Conservation (phyloP, 2,797 vertebrate species). For the Eurystomus glaucurus region DNA sequence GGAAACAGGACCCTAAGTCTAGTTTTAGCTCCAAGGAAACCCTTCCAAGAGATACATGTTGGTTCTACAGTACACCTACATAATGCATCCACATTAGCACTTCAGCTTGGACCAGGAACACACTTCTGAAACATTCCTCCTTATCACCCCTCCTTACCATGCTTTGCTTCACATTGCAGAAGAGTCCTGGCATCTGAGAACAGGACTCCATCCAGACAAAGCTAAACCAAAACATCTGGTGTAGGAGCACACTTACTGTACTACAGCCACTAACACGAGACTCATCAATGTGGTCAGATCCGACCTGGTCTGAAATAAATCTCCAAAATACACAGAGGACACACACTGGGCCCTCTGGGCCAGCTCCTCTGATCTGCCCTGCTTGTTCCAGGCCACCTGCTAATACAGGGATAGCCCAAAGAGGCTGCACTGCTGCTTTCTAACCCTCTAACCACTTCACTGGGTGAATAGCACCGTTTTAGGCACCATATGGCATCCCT, state of each 20-base stretch:
- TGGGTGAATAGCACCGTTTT: conserved; percentile 47
- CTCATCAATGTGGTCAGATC: background rate
- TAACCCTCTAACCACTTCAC: conserved; percentile 38
- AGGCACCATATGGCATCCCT: conserved; percentile 68
- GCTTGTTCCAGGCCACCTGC: conserved; percentile 42
- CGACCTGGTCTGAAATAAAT: background rate
- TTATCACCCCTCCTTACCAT: background rate
- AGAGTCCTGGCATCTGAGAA: background rate
- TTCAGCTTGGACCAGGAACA: background rate
- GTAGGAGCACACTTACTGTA: background rate
- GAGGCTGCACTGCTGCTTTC: background rate
- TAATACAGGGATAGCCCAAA: background rate
- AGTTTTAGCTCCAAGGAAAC: background rate
- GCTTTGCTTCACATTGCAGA: accelerated
- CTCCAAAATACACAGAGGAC: background rate
- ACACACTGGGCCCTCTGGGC: background rate
- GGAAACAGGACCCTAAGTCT: background rate
- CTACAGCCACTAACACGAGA: background rate
- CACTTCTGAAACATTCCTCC: background rate
- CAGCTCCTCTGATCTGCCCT: background rate
- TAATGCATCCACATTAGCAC: background rate
- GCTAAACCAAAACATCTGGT: background rate
- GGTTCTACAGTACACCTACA: background rate
- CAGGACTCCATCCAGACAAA: background rate
- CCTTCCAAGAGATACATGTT: background rate